Evolutionary conservation across 1,140 invertebrate genomes (phyloP).

Genomic region (Cydia amplana): DNA sequence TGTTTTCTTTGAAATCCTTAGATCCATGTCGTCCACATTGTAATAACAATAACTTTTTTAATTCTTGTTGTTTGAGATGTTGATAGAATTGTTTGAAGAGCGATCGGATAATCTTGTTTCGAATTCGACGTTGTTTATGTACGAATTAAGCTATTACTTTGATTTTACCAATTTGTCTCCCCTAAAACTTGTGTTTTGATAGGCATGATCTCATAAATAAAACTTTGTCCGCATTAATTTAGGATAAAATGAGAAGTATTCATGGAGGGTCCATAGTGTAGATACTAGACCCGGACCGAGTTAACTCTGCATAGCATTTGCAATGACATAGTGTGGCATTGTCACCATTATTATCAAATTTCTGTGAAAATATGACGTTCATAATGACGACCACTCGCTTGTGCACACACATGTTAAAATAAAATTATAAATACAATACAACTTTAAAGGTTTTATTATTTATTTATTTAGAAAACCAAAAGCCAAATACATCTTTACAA

Average conservation of each 20-base stretch:
- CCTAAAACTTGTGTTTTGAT: constrained; percentile 12
- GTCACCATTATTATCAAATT: too few species aligned
- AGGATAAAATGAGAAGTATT: neutral
- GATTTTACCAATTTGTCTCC: neutral
- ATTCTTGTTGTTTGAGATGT: constrained; percentile 20
- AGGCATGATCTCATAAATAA: neutral
- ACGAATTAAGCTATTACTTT: constrained; percentile 19
- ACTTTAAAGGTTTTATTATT: too few species aligned
- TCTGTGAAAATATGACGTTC: too few species aligned
- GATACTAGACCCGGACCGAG: too few species aligned
- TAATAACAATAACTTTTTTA: constrained; percentile 20
- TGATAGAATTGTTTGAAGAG: constrained; percentile 7
- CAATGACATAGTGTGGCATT: too few species aligned
- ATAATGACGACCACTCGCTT: too few species aligned
- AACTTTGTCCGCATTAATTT: neutral
- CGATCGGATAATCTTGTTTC: constrained; percentile 20
- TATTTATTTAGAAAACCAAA: too few species aligned
- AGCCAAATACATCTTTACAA: too few species aligned
- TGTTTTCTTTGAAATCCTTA: constrained; percentile 24
- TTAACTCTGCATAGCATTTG: too few species aligned
- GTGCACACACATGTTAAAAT: too few species aligned
- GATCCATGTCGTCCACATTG: neutral
- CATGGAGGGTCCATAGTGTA: neutral
- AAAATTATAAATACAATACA: too few species aligned
- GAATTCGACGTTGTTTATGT: constrained; percentile 2